Conservation (phyloP, 2,797 vertebrate species). For the Phalloptychus januarius region DNA sequence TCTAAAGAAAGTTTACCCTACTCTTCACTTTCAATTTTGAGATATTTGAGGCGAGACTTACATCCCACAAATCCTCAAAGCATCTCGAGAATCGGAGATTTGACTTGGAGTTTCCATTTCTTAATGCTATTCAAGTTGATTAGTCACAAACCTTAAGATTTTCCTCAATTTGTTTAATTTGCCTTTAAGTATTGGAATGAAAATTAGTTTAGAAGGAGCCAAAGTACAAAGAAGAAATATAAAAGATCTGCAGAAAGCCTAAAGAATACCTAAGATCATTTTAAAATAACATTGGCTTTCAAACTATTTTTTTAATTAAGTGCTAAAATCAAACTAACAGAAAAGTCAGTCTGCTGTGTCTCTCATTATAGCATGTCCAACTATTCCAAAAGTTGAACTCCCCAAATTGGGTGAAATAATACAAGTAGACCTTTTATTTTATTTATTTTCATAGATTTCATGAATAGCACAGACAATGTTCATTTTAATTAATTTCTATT, state of each 20-base stretch:
- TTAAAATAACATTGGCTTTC: not conserved
- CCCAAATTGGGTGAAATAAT: not conserved
- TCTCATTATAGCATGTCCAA: not conserved
- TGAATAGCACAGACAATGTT: not conserved
- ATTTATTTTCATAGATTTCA: not conserved
- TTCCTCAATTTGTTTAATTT: not conserved
- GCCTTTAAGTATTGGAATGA: not conserved
- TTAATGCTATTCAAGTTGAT: not conserved
- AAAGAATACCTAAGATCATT: not conserved
- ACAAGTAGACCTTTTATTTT: not conserved
- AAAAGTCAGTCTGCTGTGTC: not conserved
- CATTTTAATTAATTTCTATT: not conserved
- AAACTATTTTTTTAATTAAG: not conserved
- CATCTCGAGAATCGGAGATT: not conserved
- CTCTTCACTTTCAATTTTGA: not conserved
- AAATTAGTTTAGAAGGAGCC: not conserved
- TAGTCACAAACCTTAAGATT: not conserved
- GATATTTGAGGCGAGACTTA: not conserved
- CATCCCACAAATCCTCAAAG: not conserved
- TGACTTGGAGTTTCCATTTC: not conserved
- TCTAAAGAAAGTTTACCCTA: not conserved
- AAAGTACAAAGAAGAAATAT: not conserved
- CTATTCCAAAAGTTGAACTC: not conserved
- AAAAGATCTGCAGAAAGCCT: not conserved
- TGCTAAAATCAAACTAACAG: not conserved